Evolutionary conservation across 2,797 vertebrate genomes (phyloP).

Genomic region (Danio albolineatus): DNA sequence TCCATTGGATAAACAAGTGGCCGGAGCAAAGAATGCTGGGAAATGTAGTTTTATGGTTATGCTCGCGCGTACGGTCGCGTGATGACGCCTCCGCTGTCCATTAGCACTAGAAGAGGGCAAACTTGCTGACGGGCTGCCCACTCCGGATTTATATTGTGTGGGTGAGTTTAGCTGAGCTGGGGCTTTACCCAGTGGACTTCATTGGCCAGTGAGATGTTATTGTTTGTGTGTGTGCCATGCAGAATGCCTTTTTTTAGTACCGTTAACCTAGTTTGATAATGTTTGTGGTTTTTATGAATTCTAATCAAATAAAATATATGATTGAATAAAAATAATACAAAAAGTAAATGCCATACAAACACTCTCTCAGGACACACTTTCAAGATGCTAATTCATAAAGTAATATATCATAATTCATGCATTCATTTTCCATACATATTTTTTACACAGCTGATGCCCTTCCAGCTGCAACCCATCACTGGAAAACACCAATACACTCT

Average conservation of each 20-base stretch:
- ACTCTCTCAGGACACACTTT: no score
- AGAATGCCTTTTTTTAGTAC: not conserved
- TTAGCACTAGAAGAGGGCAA: conserved; percentile 68
- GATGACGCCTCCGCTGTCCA: conserved; percentile 69
- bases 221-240: not conserved
- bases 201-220: conserved; percentile 55
- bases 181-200: conserved; percentile 70
- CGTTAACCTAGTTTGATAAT: not conserved
- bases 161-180: conserved; percentile 79
- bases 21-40: conserved; percentile 65
- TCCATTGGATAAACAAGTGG: conserved; percentile 65
- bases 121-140: conserved; percentile 78
- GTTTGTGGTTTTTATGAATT: no score
- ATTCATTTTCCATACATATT: no score
- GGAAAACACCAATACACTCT: no score
- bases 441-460: no score
- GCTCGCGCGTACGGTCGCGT: conserved; percentile 57
- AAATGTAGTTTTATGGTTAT: conserved; percentile 65
- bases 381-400: no score
- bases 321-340: no score
- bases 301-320: no score
- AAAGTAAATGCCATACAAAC: no score
- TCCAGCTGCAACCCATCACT: no score
- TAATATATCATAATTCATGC: no score
- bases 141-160: conserved; percentile 78